Base-by-base conservation (phyloP, 2,113 vertebrate species). In the Gavialis gangeticus region DNA sequence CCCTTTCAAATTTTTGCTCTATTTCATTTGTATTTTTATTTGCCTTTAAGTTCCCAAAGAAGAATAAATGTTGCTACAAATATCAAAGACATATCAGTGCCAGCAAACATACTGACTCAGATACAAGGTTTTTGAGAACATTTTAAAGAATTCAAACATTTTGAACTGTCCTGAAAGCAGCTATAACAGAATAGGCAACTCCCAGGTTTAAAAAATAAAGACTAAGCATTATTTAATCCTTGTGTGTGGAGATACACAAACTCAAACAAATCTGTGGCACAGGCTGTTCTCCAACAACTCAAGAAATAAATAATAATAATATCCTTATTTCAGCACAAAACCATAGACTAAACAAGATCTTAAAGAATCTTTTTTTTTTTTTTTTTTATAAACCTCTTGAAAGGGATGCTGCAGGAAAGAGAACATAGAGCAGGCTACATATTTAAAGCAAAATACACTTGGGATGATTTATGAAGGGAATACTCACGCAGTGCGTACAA, bases 401-500 rank as follows among this genome's bases (percentile, higher is more conserved):
- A 69, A 1, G 1, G 37, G 30, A 84, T 85, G 63, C 6, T 87
- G 81, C 37, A 77, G 17, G 87, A 82, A 56, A 5, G 4, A 16
- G 58, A 64, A 57, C 71, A 55, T 12, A 71, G 4, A 84, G 34
- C 15, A 77, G 84, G 79, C 6, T 10, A 8, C 0, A 0, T 4
- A 16, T 14, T 90, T 3, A 0, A 84, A 27, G 46, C 73, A 60
- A 82, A 64, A 12, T 10, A 27, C 16, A 1, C 60, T 34, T 30
- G 81, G 30, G 12, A 37, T 13, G 71, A 24, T 28, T 5, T 0
- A 12, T 2, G 27, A 89, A 87, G 56, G 56, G 67, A 21, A 92
- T 96, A 99, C 99, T 99, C 97, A 99, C 99, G 97, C 93, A 99
- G 97, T 56, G 99, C 99, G 0, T 99, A 99, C 94, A 99, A 97